Evolutionary conservation across 2,888 invertebrate genomes (phyloP).

Genomic region (Rosalia funebris): DNA sequence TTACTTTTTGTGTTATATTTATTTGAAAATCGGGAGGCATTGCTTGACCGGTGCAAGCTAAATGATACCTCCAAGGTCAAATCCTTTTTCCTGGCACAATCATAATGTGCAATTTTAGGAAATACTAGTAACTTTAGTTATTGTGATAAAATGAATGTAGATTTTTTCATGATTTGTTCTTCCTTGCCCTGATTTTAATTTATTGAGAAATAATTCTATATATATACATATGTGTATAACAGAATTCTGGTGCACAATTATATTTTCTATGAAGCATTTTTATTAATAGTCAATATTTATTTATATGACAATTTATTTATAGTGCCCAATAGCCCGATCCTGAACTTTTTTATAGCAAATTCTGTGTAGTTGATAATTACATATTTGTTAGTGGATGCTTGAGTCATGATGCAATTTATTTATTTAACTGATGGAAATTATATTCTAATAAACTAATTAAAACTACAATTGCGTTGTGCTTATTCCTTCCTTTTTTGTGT

Average conservation of each 20-base stretch:
- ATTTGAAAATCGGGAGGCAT: slow-evolving; percentile 42
- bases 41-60: slow-evolving; percentile 49
- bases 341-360: slow-evolving; percentile 32
- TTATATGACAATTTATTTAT: slow-evolving; percentile 24
- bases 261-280: slow-evolving; percentile 21
- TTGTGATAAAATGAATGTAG: slow-evolving; percentile 33
- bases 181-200: slow-evolving; percentile 27
- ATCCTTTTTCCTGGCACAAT: slow-evolving; percentile 18
- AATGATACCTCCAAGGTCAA: slow-evolving; percentile 35
- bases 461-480: slow-evolving; percentile 31
- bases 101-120: slow-evolving; percentile 22
- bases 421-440: slow-evolving; percentile 62
- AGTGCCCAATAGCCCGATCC: slow-evolving; percentile 25
- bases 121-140: slow-evolving; percentile 34
- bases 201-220: slow-evolving; percentile 6
- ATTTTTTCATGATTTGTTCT: slow-evolving; percentile 26
- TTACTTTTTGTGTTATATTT: slow-evolving; percentile 38
- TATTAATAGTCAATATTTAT: slow-evolving; percentile 16
- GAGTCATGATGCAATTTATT: slow-evolving; percentile 62
- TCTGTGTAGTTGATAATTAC: slow-evolving; percentile 49
- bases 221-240: slow-evolving; percentile 12
- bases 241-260: slow-evolving; percentile 28
- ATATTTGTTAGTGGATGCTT: slow-evolving; percentile 60
- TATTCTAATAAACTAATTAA: slow-evolving; percentile 63
- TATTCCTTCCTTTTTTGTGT: background rate